Percentiles rank a stretch among this genome's conserved stretches.
These are phyloP conservation scores for Peromyscus eremicus DNA, from an alignment of 2,797 vertebrate genomes.

Conservation along the genomic window DNA sequence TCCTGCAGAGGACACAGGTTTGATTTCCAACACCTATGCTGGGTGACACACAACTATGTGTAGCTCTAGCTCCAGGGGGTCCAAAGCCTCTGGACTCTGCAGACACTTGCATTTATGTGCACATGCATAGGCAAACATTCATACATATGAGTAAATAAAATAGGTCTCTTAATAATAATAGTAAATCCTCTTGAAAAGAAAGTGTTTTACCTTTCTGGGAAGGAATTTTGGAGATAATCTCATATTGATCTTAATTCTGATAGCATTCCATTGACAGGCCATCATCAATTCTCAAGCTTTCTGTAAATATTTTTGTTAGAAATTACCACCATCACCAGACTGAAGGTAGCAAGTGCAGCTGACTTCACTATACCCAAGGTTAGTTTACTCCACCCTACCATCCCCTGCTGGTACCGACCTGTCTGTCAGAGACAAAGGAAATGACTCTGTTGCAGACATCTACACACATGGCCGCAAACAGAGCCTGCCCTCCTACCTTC, in stretches of 20 bases:
- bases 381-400: neutral
- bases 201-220: neutral
- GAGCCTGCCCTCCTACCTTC: neutral
- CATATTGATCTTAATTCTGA: slow-evolving; percentile 45
- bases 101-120: neutral
- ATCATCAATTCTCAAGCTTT: neutral
- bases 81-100: neutral
- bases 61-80: neutral
- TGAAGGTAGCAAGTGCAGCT: neutral
- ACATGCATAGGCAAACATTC: neutral
- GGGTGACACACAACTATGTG: neutral
- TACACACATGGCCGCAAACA: neutral
- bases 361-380: neutral
- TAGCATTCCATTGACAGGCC: neutral
- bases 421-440: neutral
- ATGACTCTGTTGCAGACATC: neutral
- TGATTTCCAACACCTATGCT: neutral
- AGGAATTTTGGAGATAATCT: slow-evolving; percentile 12
- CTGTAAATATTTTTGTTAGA: slow-evolving; percentile 30
- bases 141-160: neutral
- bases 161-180: neutral
- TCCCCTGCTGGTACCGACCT: neutral
- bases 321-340: neutral
- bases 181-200: neutral
- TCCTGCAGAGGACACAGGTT: neutral